Percentiles rank a stretch among this genome's conserved stretches.
Conservation (phyloP, 2,113 vertebrate genomes). For the Isurus oxyrinchus region DNA sequence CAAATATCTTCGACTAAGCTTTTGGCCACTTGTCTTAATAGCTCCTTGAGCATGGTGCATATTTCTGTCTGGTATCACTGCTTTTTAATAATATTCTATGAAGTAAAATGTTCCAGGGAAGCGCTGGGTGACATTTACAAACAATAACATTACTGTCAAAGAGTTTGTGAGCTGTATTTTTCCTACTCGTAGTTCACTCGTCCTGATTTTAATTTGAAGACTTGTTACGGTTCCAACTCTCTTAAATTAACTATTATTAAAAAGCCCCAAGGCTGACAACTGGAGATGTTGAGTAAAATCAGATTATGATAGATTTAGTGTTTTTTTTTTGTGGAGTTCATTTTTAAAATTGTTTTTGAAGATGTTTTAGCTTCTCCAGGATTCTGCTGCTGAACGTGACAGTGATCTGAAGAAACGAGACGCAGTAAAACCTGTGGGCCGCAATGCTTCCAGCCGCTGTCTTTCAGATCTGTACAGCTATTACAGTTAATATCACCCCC, state of each 20-base stretch:
- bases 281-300: slow-evolving; percentile 22
- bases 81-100: neutral
- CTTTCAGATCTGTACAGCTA: neutral
- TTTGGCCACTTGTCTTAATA: neutral
- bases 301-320: slow-evolving; percentile 21
- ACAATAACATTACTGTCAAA: neutral
- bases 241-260: slow-evolving; percentile 32
- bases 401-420: neutral
- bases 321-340: neutral
- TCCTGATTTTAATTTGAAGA: neutral
- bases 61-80: neutral
- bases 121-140: neutral
- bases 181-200: neutral
- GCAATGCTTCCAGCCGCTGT: neutral
- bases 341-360: neutral
- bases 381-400: neutral
- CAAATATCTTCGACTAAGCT: neutral
- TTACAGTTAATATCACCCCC: no score
- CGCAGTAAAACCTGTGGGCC: neutral
- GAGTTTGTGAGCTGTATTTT: neutral
- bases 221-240: neutral
- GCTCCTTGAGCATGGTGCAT: neutral
- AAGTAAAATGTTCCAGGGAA: neutral
- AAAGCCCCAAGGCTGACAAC: neutral
- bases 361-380: neutral